A percentile compares a stretch with the other conserved stretches of the same genome.
These are phyloP conservation scores for Hypothenemus hampei DNA, from an alignment of 1,140 invertebrate genomes.

Conservation along the genomic window DNA sequence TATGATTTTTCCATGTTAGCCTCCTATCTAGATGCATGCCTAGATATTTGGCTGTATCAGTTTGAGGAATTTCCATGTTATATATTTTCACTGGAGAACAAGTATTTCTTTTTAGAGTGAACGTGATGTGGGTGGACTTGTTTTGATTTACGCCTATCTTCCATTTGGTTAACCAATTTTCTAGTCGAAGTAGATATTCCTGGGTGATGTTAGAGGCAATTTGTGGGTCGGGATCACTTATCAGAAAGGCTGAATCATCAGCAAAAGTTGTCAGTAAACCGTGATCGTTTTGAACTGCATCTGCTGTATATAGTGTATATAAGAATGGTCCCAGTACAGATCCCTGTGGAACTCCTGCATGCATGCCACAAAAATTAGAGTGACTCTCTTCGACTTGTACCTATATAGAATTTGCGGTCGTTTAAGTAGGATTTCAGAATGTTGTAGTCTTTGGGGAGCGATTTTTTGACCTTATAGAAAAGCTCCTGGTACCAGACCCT, in stretches of 20 bases:
- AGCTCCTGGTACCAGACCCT: not conserved
- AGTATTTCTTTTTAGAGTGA: slow-evolving; percentile 9
- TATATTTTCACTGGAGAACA: slow-evolving; percentile 1
- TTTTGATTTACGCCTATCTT: slow-evolving; percentile 34
- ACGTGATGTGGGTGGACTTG: slow-evolving; percentile 28
- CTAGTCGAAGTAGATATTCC: slow-evolving; percentile 18
- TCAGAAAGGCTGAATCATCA: slow-evolving; percentile 35
- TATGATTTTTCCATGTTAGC: slow-evolving; percentile 3
- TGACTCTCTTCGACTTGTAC: not conserved
- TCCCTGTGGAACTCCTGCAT: slow-evolving; percentile 35
- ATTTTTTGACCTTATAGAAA: not conserved
- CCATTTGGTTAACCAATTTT: slow-evolving; percentile 34
- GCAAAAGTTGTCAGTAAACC: slow-evolving; percentile 26
- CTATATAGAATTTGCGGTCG: not conserved
- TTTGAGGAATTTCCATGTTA: slow-evolving; percentile 1
- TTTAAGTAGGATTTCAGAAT: slow-evolving; percentile 1
- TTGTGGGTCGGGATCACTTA: slow-evolving; percentile 7
- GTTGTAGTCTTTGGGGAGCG: not conserved
- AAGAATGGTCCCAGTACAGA: slow-evolving; percentile 29
- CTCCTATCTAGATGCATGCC: not conserved
- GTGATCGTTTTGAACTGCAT: slow-evolving; percentile 18
- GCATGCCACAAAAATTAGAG: not conserved
- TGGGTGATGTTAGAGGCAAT: slow-evolving; percentile 24
- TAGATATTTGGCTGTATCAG: slow-evolving; percentile 5
- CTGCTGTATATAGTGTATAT: slow-evolving; percentile 29